These are phyloP conservation scores for Plectropomus leopardus DNA, from an alignment of 2,113 vertebrate species.

Conservation along the genomic window DNA sequence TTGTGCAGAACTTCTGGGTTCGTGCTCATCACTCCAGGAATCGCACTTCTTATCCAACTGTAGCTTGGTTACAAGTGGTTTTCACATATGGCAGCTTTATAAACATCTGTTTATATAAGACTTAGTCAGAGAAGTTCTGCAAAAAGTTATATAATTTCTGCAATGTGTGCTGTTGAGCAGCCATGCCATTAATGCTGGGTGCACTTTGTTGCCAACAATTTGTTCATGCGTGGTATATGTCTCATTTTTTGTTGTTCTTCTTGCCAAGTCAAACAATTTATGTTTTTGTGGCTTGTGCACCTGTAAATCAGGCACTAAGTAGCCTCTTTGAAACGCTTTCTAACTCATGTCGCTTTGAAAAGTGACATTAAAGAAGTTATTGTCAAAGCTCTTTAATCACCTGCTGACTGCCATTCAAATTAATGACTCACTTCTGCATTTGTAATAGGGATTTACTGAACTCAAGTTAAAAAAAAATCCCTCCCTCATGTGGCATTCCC, in stretches of 20 bases:
- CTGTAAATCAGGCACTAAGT: conserved; percentile 25
- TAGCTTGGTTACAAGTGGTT: conserved; percentile 16
- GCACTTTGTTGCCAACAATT: conserved; percentile 26
- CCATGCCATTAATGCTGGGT: conserved; percentile 11
- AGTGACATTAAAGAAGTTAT: conserved; percentile 35
- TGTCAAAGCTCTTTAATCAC: conserved; percentile 46
- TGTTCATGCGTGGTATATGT: conserved; percentile 38
- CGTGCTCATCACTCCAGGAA: neutral
- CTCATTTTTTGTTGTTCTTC: conserved; percentile 19
- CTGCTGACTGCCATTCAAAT: conserved; percentile 34
- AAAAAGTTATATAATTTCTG: neutral
- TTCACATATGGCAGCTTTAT: conserved; percentile 31
- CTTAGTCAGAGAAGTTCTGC: neutral
- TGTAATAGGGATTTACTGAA: conserved; percentile 21
- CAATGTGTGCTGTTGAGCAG: conserved; percentile 35
- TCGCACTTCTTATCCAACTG: neutral
- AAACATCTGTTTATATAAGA: conserved; percentile 3
- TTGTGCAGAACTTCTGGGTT: conserved; percentile 19
- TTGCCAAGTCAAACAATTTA: conserved; percentile 39
- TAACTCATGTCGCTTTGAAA: conserved; percentile 41
- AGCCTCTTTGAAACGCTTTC: conserved; percentile 41
- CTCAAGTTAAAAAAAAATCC: conserved; percentile 33
- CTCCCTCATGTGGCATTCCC: conserved; percentile 25
- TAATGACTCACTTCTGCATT: conserved; percentile 52
- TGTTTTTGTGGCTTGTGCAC: conserved; percentile 29